phyloP scores from a whole-genome alignment of 2,797 vertebrate genomes.

The Betta splendens region DNA sequence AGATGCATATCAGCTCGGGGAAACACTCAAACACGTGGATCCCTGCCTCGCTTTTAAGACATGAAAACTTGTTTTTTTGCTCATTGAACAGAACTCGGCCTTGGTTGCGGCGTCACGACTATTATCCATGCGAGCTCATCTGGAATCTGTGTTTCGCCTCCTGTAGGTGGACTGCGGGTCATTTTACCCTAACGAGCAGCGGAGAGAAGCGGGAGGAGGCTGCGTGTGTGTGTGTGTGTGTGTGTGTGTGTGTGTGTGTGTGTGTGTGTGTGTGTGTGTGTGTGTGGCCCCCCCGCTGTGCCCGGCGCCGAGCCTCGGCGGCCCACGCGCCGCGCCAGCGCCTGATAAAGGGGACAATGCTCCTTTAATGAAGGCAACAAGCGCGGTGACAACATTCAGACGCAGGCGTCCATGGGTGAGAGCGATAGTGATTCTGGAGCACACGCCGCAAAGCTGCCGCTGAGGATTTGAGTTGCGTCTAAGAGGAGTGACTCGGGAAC shows the following conservation, averaged over 20 bases:
- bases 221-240: neutral
- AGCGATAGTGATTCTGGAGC: slow-evolving; percentile 4
- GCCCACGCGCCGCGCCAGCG: slow-evolving; percentile 2
- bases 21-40: too few species aligned
- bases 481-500: slow-evolving; percentile 11
- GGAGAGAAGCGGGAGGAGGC: neutral
- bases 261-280: neutral
- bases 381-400: slow-evolving; percentile 13
- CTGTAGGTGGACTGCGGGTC: neutral
- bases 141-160: neutral
- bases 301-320: slow-evolving; percentile 27
- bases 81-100: slow-evolving; percentile 1
- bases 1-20: too few species aligned
- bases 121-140: neutral
- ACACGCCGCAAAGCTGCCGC: slow-evolving; percentile 11
- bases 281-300: neutral
- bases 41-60: too few species aligned
- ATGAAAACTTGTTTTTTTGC: neutral
- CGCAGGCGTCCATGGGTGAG: neutral
- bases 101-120: slow-evolving; percentile 8
- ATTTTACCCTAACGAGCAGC: slow-evolving; percentile 1
- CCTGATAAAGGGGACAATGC: slow-evolving; percentile 16
- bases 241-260: neutral
- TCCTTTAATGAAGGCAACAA: slow-evolving; percentile 37
- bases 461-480: slow-evolving; percentile 13